Evolutionary conservation across 2,113 vertebrate species (phyloP), one percentile per base, ranked within the genome.

Genomic region (Tachysurus fulvidraco): DNA sequence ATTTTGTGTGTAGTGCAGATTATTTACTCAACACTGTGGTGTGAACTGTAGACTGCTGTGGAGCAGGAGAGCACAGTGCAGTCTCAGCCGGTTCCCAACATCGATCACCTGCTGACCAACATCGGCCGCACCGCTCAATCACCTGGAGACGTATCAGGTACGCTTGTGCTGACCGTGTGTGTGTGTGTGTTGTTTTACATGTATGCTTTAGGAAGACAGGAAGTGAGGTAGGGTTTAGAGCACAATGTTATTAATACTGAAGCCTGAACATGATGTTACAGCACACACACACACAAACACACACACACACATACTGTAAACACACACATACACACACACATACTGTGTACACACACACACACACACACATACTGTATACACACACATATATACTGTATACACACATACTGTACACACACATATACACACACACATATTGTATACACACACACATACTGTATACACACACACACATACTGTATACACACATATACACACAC

Each of bases 41-140:
- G 30, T 71, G 21, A 5, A 67, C 41, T 17, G 4, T 95, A 99
- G 98, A 97, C 97, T 55, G 25, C 95, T 91, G 96, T 96, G 87
- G 96, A 95, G 90, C 95, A 97, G 91, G 97, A 97, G 92, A 96
- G 92, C 92, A 96, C 98, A 19, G 97, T 99, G 94, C 97, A 99
- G 92, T 98, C 97, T 79, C 98, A 99, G 96, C 98, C 98, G 90
- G 95, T 99, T 93, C 98, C 98, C 93, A 99, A 99, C 96, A 99
- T 99, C 95, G 98, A 99, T 95, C 98, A 99, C 93, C 96, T 99
- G 95, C 97, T 99, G 93, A 97, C 96, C 96, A 99, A 99, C 97
- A 99, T 99, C 93, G 98, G 98, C 91, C 97, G 98, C 87, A 99
- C 97, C 28, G 96, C 95, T 90, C 89, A 94, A 19, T 95, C 97